Evolutionary conservation across 2,113 vertebrate species (phyloP).

Genomic region (Parus major): DNA sequence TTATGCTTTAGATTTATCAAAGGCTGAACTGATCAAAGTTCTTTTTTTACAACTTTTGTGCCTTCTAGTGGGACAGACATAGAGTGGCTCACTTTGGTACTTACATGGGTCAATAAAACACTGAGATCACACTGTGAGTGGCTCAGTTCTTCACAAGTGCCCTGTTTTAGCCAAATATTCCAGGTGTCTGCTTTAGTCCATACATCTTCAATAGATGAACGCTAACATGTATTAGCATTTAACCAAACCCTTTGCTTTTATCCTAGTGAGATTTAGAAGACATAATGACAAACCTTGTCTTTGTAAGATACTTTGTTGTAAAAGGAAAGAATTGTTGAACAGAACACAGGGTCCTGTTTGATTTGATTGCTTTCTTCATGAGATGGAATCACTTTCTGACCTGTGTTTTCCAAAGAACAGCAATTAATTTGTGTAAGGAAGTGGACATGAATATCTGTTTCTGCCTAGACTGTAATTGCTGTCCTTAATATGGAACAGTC

Average conservation of each 20-base stretch:
- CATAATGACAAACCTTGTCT: background rate
- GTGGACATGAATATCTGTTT: background rate
- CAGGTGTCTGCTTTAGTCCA: background rate
- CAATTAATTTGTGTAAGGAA: background rate
- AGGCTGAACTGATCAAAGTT: background rate
- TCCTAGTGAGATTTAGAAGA: background rate
- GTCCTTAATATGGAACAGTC: background rate
- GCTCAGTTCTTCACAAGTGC: background rate
- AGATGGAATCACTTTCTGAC: background rate
- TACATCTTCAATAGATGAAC: background rate
- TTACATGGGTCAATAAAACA: background rate
- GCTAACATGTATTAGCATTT: background rate
- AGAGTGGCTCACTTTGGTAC: background rate
- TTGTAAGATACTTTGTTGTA: background rate
- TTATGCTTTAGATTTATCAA: conserved; percentile 26
- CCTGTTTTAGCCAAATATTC: background rate
- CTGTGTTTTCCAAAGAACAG: background rate
- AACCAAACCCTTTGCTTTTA: background rate
- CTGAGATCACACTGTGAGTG: background rate
- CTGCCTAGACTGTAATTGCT: background rate
- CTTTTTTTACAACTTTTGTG: background rate
- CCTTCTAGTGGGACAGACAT: background rate
- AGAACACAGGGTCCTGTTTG: background rate
- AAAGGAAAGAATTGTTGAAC: background rate
- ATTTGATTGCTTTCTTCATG: background rate